A percentile compares a stretch with the other conserved stretches of the same genome.
Evolutionary conservation across 2,113 vertebrate genomes (phyloP).

Genomic region (Australoheros scitulus): DNA sequence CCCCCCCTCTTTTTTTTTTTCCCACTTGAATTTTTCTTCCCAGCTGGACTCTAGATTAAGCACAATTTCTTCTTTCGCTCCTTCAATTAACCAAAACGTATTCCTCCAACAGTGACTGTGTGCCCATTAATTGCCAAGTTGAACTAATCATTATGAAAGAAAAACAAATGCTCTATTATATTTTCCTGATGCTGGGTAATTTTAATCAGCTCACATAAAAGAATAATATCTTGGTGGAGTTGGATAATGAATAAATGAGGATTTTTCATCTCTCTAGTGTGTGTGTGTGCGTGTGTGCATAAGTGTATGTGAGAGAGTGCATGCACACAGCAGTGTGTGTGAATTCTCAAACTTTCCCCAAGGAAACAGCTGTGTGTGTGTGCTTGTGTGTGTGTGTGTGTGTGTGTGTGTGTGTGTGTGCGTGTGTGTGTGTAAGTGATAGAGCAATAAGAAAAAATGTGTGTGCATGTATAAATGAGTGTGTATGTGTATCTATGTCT

Average conservation of each 20-base stretch:
- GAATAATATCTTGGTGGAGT: constrained; percentile 46
- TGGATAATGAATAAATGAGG: constrained; percentile 55
- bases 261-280: constrained; percentile 33
- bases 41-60: constrained; percentile 15
- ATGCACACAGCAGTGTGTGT: neutral
- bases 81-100: constrained; percentile 30
- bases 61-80: neutral
- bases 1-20: neutral
- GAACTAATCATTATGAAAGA: constrained; percentile 49
- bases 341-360: neutral
- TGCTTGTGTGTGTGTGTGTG: neutral
- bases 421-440: neutral
- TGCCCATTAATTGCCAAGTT: constrained; percentile 30
- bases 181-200: constrained; percentile 37
- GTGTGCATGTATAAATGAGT: neutral
- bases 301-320: neutral
- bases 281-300: neutral
- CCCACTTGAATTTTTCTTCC: neutral
- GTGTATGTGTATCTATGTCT: neutral
- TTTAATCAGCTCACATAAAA: constrained; percentile 61
- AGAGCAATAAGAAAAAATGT: neutral
- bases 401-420: neutral
- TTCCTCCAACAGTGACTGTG: constrained; percentile 13
- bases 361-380: constrained; percentile 11
- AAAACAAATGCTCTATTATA: constrained; percentile 53